Conservation (phyloP, 2,113 vertebrate genomes). For the Empidonax alnorum region DNA sequence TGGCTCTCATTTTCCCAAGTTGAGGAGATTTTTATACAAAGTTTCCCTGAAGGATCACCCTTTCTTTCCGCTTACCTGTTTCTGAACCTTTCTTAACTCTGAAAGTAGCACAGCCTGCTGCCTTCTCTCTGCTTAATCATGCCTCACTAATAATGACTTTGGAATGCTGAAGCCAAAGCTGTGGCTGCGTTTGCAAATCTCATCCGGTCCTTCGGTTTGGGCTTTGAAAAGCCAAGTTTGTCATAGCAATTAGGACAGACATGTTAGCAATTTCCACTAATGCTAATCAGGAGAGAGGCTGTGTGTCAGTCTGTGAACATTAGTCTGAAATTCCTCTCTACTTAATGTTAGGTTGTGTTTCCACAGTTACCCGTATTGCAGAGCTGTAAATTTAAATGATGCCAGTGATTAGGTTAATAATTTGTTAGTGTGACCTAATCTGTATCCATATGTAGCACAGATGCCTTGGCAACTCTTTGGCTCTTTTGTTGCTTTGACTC, state of each 20-base stretch:
- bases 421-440: not conserved
- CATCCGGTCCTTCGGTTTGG: not conserved
- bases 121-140: not conserved
- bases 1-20: not conserved
- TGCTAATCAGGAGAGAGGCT: not conserved
- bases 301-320: not conserved
- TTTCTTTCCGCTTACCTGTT: not conserved
- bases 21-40: not conserved
- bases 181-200: not conserved
- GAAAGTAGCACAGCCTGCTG: not conserved
- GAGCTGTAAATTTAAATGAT: not conserved
- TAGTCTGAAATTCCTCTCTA: not conserved
- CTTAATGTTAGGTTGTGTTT: not conserved
- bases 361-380: conserved; percentile 2
- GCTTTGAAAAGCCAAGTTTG: not conserved
- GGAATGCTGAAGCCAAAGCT: conserved; percentile 12
- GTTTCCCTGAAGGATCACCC: not conserved
- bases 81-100: not conserved
- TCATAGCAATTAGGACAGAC: not conserved
- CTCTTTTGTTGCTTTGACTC: not conserved
- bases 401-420: not conserved
- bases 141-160: not conserved
- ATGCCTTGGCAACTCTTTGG: not conserved
- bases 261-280: not conserved
- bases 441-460: not conserved